Evolutionary conservation across 2,113 vertebrate genomes (phyloP).

Genomic region (Platysternon megacephalum): DNA sequence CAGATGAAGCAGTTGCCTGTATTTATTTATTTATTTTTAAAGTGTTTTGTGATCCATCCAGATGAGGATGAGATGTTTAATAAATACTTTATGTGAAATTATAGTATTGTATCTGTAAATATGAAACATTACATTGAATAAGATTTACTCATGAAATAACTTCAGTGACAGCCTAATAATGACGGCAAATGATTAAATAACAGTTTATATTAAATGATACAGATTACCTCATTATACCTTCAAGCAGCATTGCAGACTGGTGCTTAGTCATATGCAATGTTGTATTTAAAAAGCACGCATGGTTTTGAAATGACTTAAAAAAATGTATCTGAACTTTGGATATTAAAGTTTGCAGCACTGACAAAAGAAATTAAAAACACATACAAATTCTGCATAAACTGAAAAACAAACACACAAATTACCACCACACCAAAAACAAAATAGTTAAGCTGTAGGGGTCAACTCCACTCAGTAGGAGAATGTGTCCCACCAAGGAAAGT

Average conservation of each 20-base stretch:
- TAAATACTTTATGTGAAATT: not conserved
- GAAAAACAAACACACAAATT: not conserved
- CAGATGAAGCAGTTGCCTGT: not conserved
- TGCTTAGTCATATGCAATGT: not conserved
- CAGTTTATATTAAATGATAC: constrained; percentile 9
- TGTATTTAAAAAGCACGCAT: not conserved
- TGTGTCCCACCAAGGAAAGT: not conserved
- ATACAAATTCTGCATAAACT: not conserved
- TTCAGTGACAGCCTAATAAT: constrained; percentile 12
- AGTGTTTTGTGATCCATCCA: not conserved
- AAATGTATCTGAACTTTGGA: constrained; percentile 7
- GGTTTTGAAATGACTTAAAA: constrained; percentile 12
- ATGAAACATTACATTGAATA: not conserved
- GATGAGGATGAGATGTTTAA: constrained; percentile 14
- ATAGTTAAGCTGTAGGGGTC: not conserved
- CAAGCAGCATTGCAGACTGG: not conserved
- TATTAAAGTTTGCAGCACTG: constrained; percentile 20
- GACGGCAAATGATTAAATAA: not conserved
- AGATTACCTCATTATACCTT: constrained; percentile 8
- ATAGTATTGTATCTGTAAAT: constrained; percentile 19
- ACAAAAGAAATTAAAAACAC: not conserved
- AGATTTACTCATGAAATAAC: constrained; percentile 24
- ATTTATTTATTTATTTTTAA: constrained; percentile 3
- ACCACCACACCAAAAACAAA: not conserved
- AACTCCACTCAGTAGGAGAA: not conserved